Conservation (phyloP, 2,797 vertebrate genomes). For the Ctenochaetus hawaiiensis region DNA sequence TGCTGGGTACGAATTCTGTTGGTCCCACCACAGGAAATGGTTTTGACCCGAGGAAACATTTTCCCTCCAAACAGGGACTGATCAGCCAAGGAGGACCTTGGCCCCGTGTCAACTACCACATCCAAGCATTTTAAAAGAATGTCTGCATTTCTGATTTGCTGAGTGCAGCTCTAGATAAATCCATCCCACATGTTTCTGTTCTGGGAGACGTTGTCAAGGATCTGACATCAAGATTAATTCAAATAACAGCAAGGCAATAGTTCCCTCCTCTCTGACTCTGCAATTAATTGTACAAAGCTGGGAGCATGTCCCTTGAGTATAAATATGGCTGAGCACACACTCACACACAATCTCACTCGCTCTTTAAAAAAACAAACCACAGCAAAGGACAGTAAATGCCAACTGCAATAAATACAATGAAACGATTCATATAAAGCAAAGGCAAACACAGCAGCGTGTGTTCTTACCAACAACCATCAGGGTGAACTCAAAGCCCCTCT, state of each 20-base stretch:
- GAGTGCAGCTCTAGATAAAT: slow-evolving; percentile 48
- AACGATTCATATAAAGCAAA: slow-evolving; percentile 63
- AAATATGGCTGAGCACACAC: slow-evolving; percentile 26
- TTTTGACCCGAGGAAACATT: slow-evolving; percentile 78
- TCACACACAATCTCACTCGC: neutral
- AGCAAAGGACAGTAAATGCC: slow-evolving; percentile 50
- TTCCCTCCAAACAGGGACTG: slow-evolving; percentile 75
- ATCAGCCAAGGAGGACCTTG: slow-evolving; percentile 74
- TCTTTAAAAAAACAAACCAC: slow-evolving; percentile 52
- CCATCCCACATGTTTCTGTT: slow-evolving; percentile 60
- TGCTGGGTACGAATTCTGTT: slow-evolving; percentile 55
- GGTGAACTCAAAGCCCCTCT: slow-evolving; percentile 99
- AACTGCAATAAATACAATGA: slow-evolving; percentile 67
- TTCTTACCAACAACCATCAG: slow-evolving; percentile 99
- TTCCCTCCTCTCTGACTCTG: slow-evolving; percentile 27
- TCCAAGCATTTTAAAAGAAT: slow-evolving; percentile 65
- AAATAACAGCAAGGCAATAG: slow-evolving; percentile 23
- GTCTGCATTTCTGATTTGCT: slow-evolving; percentile 53
- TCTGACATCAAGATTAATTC: slow-evolving; percentile 34
- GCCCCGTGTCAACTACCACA: slow-evolving; percentile 73
- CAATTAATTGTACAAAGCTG: slow-evolving; percentile 37
- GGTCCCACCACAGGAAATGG: slow-evolving; percentile 79
- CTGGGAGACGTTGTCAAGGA: slow-evolving; percentile 41
- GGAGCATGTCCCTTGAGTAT: slow-evolving; percentile 36
- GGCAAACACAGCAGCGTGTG: slow-evolving; percentile 44